Evolutionary conservation across 1,140 invertebrate species (phyloP), one percentile per base, ranked within the genome.

Genomic region (Achroia grisella): DNA sequence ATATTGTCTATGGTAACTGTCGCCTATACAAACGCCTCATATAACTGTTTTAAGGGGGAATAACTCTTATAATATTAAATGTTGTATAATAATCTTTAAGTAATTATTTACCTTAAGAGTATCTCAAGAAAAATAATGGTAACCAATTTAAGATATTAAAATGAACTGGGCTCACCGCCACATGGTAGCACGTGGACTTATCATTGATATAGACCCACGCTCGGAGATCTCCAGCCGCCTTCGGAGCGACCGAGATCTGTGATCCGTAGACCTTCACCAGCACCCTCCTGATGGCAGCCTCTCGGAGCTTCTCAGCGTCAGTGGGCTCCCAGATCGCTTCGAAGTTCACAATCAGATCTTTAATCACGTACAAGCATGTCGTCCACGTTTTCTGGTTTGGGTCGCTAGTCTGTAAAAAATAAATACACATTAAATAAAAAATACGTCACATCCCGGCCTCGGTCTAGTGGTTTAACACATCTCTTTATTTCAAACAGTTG

Each of bases 161-260:
- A 3, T 23, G 17, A 3, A 23, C 17, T 3, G 2, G 13, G 84
- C 88, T 88, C 70, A 92, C 91, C 33, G 89, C 87, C 9, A 91
- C 84, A 59, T 90, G 89, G 61, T 90, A 82, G 42, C 89, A 89
- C 12, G 67, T 48, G 86, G 75, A 62, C 65, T 88, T 32, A 75
- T 87, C 83, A 9, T 86, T 64, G 1, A 93, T 81, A 66, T 93
- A 91, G 50, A 95, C 90, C 93, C 93, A 95, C n/a, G 94, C 88
- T 67, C 91, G 90, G 13, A 96, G 88, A 67, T 95, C 93, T 0
- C 94, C 94, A 0, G 93, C 93, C 0, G 90, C 89, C 56, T 92
- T 92, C 0, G 87, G 87, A 0, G 89, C 80, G 17, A 89, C 82
- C 1, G 87, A 80, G 1, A 86, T 79, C 0, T 79, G 66, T 0